Base-by-base conservation (phyloP, 2,797 vertebrate species). In the Cuniculus paca region DNA sequence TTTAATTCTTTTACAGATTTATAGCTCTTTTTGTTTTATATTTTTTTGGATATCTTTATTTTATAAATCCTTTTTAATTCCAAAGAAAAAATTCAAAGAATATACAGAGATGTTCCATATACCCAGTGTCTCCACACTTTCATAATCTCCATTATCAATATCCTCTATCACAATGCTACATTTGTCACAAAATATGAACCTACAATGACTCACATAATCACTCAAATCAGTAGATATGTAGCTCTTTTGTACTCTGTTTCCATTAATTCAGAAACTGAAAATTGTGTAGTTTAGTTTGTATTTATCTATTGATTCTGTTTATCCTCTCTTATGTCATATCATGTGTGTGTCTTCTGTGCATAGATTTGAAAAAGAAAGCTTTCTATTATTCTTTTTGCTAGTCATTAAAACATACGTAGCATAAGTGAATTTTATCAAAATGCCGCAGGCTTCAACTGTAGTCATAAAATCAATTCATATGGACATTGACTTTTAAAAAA, bases 401-500 rank as follows among this genome's bases (percentile, higher is more conserved):
- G 96, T 97, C 88, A 98, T 97, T 97, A 98, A 78, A 98, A 96
- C 95, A 98, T 96, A 98, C 93, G 97, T 95, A 98, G 97, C 98
- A 96, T 97, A 98, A 97, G 90, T 98, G 97, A 90, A 98, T 97
- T 97, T 98, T 97, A 98, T 98, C 97, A 99, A 98, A 98, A 98
- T 98, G 98, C 95, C 97, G 86, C 97, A 98, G 95, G 94, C 96
- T 98, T 98, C 95, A 97, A 98, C 6, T 26, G n/a, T 98, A 98
- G 97, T 98, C 93, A 99, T 98, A 98, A 95, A 98, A 98, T 98
- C 93, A 97, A 96, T 98, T 98, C 56, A 96, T 98, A 98, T 97
- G 98, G 12, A 52, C 39, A 70, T n/a, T 60, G 31, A 45, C 2
- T 34, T 65, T 78, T 68, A 74, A 70, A 61, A 93, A 61, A 93